phyloP scores from a whole-genome alignment of 2,113 vertebrate species.

The Rana temporaria region DNA sequence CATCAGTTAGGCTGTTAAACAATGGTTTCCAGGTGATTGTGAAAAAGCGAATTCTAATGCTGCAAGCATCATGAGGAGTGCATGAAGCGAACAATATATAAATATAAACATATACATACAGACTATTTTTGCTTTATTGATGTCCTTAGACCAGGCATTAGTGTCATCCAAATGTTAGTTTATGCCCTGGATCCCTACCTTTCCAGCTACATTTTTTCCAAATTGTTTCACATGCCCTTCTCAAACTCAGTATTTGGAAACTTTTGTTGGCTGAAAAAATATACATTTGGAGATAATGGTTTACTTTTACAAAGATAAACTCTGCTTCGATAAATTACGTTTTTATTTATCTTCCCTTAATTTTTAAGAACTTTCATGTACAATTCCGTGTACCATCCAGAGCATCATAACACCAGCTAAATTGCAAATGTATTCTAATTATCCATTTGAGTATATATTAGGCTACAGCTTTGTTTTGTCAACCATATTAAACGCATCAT shows the following conservation, averaged over 20 bases:
- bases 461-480: not conserved
- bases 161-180: no score
- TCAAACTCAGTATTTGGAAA: not conserved
- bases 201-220: no score
- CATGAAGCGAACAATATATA: no score
- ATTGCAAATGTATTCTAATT: conserved; percentile 1
- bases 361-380: not conserved
- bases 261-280: not conserved
- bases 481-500: conserved; percentile 15
- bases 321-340: not conserved
- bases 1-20: no score
- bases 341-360: not conserved
- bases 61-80: no score
- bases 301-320: not conserved
- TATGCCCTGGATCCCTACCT: no score
- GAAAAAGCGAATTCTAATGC: no score
- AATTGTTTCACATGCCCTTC: no score
- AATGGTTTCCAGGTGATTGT: no score
- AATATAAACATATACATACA: no score
- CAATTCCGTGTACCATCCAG: not conserved
- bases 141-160: no score
- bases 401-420: conserved; percentile 5
- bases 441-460: conserved; percentile 12
- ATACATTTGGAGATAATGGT: not conserved
- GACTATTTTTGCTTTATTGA: no score